These are phyloP conservation scores for Periparus ater DNA, from an alignment of 2,797 vertebrate genomes.

Conservation along the genomic window DNA sequence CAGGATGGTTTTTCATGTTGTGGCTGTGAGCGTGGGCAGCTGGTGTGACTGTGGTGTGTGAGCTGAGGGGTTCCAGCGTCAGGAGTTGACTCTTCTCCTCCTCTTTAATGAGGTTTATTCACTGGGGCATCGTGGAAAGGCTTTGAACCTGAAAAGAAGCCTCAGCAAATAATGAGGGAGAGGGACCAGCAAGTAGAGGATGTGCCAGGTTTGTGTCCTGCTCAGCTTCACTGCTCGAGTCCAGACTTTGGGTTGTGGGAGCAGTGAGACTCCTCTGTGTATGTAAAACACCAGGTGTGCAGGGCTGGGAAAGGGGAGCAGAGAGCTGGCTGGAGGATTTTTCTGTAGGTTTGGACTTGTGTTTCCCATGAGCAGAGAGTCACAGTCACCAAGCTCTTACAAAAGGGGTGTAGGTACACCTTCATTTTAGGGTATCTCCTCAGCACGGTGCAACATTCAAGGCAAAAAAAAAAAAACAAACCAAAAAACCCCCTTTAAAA, in stretches of 20 bases:
- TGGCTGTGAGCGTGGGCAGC: background rate
- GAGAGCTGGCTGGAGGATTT: background rate
- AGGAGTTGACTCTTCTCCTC: background rate
- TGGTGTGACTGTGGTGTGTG: background rate
- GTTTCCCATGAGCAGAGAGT: background rate
- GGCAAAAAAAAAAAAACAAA: background rate
- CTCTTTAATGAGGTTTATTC: constrained; percentile 5
- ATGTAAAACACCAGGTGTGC: constrained; percentile 6
- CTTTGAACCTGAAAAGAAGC: constrained; percentile 12
- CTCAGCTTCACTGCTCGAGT: background rate
- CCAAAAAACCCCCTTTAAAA: background rate
- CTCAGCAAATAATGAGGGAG: background rate
- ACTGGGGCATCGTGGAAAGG: background rate
- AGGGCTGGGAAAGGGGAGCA: background rate
- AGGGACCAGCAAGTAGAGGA: background rate
- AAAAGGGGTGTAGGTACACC: background rate
- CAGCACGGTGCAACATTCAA: background rate
- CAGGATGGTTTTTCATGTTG: background rate
- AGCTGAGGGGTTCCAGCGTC: background rate
- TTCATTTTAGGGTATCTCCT: background rate
- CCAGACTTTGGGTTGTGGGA: background rate
- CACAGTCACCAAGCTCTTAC: background rate
- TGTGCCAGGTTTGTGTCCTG: background rate
- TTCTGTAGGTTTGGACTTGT: background rate
- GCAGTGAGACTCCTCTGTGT: background rate